Percentiles rank a stretch among this genome's conserved stretches.
These are phyloP conservation scores for Axis porcinus DNA, from an alignment of 2,113 vertebrate species.

Conservation along the genomic window DNA sequence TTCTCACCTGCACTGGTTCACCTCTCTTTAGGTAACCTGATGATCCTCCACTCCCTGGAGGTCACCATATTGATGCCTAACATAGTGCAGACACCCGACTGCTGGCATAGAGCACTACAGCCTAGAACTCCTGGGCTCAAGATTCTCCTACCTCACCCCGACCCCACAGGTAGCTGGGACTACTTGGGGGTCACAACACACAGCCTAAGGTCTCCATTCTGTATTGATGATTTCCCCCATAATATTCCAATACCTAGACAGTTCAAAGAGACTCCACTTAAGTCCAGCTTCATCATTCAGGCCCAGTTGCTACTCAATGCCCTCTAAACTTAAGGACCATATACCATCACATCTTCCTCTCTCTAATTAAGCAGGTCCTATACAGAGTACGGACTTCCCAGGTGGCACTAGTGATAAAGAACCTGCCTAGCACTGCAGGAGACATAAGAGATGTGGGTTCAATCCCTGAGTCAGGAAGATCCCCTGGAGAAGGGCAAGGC, in stretches of 20 bases:
- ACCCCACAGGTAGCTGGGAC: not conserved
- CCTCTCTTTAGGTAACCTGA: not conserved
- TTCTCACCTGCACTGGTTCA: not conserved
- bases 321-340: not conserved
- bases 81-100: not conserved
- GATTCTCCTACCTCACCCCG: not conserved
- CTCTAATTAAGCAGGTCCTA: not conserved
- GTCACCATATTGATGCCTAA: not conserved
- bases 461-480: not conserved
- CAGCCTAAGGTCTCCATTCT: not conserved
- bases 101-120: not conserved
- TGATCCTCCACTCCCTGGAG: not conserved
- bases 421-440: not conserved
- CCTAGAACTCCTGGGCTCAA: not conserved
- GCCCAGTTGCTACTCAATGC: not conserved
- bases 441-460: not conserved
- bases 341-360: not conserved
- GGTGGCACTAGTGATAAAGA: not conserved
- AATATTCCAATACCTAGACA: not conserved
- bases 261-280: not conserved
- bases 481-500: not conserved
- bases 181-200: not conserved
- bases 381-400: not conserved
- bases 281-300: not conserved
- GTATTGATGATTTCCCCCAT: not conserved